Conservation (phyloP, 2,113 vertebrate species). For the Lagenorhynchus albirostris region DNA sequence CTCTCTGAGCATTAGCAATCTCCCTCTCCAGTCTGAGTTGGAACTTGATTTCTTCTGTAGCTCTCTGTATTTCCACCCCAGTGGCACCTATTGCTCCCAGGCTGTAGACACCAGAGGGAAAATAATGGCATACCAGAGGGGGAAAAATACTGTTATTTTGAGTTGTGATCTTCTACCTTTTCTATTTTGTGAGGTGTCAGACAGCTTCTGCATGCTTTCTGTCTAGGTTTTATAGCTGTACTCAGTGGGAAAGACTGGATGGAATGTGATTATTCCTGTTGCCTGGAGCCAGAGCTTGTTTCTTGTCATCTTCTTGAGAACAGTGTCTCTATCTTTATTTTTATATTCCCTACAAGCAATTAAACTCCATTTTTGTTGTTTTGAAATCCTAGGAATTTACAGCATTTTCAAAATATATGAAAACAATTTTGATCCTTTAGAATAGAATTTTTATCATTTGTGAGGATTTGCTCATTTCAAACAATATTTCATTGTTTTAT, state of each 20-base stretch:
- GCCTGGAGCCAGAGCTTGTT: not conserved
- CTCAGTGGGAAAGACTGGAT: not conserved
- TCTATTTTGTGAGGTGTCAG: not conserved
- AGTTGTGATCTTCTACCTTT: not conserved
- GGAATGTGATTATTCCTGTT: not conserved
- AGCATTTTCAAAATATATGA: not conserved
- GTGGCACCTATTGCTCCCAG: not conserved
- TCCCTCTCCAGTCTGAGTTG: not conserved
- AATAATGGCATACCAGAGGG: not conserved
- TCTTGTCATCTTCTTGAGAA: not conserved
- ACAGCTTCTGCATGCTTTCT: not conserved
- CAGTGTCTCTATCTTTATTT: not conserved
- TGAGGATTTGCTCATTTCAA: not conserved
- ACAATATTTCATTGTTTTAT: not conserved
- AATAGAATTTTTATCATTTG: not conserved
- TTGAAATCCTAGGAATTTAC: not conserved
- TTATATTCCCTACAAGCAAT: not conserved
- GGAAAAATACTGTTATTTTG: not conserved
- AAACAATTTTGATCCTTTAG: not conserved
- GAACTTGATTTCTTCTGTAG: not conserved
- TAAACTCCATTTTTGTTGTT: not conserved
- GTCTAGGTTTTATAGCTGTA: not conserved
- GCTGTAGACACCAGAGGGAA: not conserved
- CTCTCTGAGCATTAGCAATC: not conserved
- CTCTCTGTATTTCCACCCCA: not conserved